A percentile compares a stretch with the other conserved stretches of the same genome.
phyloP scores from a whole-genome alignment of 1,140 invertebrate species.

The Diorhabda sublineata region DNA sequence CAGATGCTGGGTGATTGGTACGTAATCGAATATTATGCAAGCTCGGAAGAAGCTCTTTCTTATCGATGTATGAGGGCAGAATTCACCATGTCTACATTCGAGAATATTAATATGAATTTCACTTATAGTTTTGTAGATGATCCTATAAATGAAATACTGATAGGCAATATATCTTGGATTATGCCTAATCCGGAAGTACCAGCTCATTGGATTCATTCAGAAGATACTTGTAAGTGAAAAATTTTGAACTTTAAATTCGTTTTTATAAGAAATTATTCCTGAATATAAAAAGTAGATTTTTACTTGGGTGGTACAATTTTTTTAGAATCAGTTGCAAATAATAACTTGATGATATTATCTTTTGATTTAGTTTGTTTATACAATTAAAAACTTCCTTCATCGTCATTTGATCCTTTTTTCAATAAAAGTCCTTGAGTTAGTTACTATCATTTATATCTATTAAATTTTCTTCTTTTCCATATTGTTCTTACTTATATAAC shows the following conservation, averaged over 20 bases:
- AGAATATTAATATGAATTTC: constrained; percentile 71
- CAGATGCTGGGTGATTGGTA: constrained; percentile 77
- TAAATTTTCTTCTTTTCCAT: no score
- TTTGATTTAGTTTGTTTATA: no score
- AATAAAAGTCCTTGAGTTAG: no score
- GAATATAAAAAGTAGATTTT: background rate
- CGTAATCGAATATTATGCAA: constrained; percentile 81
- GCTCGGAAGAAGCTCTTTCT: constrained; percentile 73
- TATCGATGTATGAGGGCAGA: constrained; percentile 81
- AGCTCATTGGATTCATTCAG: constrained; percentile 80
- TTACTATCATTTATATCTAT: no score
- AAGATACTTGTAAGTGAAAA: constrained; percentile 65
- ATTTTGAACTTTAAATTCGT: background rate
- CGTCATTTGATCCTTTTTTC: no score
- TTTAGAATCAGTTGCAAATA: no score
- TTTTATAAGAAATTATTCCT: background rate
- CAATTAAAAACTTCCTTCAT: no score
- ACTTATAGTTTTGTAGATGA: constrained; percentile 80
- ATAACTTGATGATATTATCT: no score
- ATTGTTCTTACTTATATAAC: no score
- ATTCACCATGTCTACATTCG: constrained; percentile 56
- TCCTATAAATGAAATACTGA: constrained; percentile 69
- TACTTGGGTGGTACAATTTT: no score
- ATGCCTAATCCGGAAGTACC: constrained; percentile 66
- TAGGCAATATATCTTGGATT: constrained; percentile 81